Base-by-base conservation (phyloP, 2,888 invertebrate genomes). In the Dorcus parallelipipedus region DNA sequence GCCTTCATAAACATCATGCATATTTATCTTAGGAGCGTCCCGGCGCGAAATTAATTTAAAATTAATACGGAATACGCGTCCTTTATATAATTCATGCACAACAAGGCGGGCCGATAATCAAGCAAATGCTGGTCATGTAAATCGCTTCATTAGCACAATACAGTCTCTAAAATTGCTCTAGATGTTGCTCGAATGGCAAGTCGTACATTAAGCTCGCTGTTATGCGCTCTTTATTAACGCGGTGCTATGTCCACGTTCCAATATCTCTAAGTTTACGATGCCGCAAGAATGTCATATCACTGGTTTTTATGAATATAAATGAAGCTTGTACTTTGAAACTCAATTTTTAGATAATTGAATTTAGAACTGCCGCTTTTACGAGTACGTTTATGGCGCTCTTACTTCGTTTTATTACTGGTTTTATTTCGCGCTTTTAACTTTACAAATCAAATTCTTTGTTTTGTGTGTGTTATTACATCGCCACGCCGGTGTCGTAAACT, bases 201-300 rank as follows among this genome's bases (percentile, higher is more conserved):
- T 60, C 64, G 60, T 64, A 59, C 65, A 62, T 65, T 66, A 66
- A 64, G 55, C 60, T 60, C 56, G 56, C 57, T 60, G 63, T 63
- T 64, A 64, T 64, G 60, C 64, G 64, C 67, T 49, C 70, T 71
- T 73, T 74, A 76, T 75, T 73, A 75, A 75, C 70, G 68, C 71
- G 65, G 60, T 61, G 63, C 63, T 67, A 69, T 72, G 73, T 73
- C 72, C 69, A 65, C 67, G 69, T 72, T 71, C 72, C 70, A 76
- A 75, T 75, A 75, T 73, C 73, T 71, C 73, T 67, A 71, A 75
- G 72, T 78, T 78, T 78, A 78, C 73, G 77, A 76, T 72, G 73
- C 67, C 75, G 66, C 73, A 73, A 73, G 77, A 77, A 77, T 77
- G 77, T 75, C 76, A 76, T 76, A 77, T 76, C 74, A 71, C 68